Evolutionary conservation across 2,888 invertebrate genomes (phyloP), one percentile per base, ranked within the genome.

Genomic region (Eugnorisma glareosa): DNA sequence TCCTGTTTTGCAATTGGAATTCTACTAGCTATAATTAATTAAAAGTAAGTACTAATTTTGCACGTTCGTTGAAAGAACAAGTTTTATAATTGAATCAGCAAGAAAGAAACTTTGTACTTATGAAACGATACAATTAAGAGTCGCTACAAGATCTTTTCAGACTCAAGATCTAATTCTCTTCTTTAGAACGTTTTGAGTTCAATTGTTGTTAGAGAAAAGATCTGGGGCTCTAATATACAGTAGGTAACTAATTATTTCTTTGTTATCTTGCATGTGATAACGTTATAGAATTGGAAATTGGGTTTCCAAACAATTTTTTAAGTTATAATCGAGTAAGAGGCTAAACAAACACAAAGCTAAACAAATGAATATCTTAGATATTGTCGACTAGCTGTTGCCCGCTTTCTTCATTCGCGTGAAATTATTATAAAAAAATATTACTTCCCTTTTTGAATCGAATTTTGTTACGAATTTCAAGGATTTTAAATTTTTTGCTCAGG

Each of bases 71-170:
- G 43, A 71, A 80, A 74, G 81, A 68, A 64, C 70, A 40, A 84
- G 75, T 75, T 82, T 84, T 40, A 70, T 71, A 82, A 84, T 84
- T 71, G 63, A 82, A 71, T 75, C 63, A 59, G 70, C 15, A 57
- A 71, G 67, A 64, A 74, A 73, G 51, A 45, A 64, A 82, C 70
- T 71, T 80, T 59, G 35, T 64, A 59, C 57, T 84, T 45, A 75
- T 59, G 67, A 75, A 81, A 71, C 67, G 54, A 84, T 75, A 84
- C 54, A 84, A 84, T 73, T 69, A 79, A 63, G 70, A 61, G 40
- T 69, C 37, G n/a, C 59, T 67, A 31, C 63, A 28, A 54, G 66
- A 67, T 69, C 57, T 77, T 76, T 69, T 82, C 45, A 69, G 54
- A 54, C 54, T 54, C 15, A 18, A 72, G 61, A 61, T 73, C 40